Evolutionary conservation across 2,113 vertebrate genomes (phyloP), one percentile per base, ranked within the genome.

Genomic region (Progne subis): DNA sequence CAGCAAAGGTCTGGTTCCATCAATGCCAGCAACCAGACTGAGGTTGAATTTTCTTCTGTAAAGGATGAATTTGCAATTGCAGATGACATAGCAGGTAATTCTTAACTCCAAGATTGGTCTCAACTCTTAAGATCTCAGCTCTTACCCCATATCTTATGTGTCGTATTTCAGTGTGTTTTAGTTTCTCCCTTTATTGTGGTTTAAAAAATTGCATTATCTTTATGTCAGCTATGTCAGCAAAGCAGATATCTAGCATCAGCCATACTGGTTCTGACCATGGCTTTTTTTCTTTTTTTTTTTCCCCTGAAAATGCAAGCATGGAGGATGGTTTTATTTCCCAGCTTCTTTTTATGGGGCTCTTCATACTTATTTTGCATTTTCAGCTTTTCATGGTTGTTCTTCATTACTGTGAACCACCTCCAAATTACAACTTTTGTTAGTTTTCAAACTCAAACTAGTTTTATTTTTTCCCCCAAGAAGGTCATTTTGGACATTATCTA

Each of bases 61-160:
- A 99, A 99, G 97, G 98, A 99, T 97, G 98, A 99, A 97, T 98
- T 98, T 89, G 89, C 96, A 44, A 97, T 98, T 83, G 94, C 98
- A 95, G 98, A 99, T 96, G 98, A 99, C 96, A 98, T 98, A 98
- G 96, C 98, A 98, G 99, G 99, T 99, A 98, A 97, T 94, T 86
- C 60, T 94, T 52, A 86, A 70, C 23, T 76, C 9, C 21, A 29
- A 61, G 31, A 37, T 4, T 57, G 24, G 61, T 43, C 46, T 84
- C 26, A 76, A 2, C 34, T 78, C 19, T 60, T 78, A 43, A 70
- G 12, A 96, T 76, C 56, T 82, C 44, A 43, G 1, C 10, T 81
- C 20, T 46, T 70, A 81, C 1, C 3, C 14, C 3, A 2, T 71
- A 2, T 88, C 79, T 80, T 37, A 7, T 44, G 10, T 57, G 23